Base-by-base conservation (phyloP, 2,888 invertebrate species). In the Stenoptilia bipunctidactyla region DNA sequence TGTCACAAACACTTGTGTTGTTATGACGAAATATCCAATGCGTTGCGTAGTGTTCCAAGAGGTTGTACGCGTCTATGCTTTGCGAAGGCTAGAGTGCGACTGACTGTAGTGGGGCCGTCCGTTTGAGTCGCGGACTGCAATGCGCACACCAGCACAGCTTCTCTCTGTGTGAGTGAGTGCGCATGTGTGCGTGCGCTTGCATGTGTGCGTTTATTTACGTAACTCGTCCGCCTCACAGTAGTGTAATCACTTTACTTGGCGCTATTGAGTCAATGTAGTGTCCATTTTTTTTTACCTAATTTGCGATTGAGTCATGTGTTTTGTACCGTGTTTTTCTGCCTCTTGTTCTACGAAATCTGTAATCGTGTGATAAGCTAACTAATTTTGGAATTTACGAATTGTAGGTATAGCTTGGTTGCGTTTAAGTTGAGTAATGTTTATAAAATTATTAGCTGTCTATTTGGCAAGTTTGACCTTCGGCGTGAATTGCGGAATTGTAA, bases 31-130 rank as follows among this genome's bases (percentile, higher is more conserved):
- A 82, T 76, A 73, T 73, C 67, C 74, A 75, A 65, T 66, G 56
- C 55, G 60, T 53, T 57, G 55, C 61, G 66, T 66, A 53, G 58
- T 56, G 61, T 61, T 69, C 61, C 58, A 58, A 55, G 53, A 47
- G 55, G 53, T 65, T 61, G 66, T 57, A 58, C 64, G 63, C 68
- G 80, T 71, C 72, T 68, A 57, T 53, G 56, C 68, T 51, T 56
- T 48, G 48, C 56, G 58, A 59, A 56, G 69, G 66, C 69, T 68
- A 61, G 73, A 73, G 75, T 59, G 66, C 64, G 77, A 83, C 80
- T 82, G 64, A 77, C 67, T 58, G 80, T 80, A 79, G 83, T 72
- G 83, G 82, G 83, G 80, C 74, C 75, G 83, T 80, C 74, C 75
- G 73, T 55, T 55, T 58, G 70, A 71, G 62, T 67, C 65, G 72